Evolutionary conservation across 2,888 invertebrate species (phyloP).

Genomic region (Nomada goodeniana): DNA sequence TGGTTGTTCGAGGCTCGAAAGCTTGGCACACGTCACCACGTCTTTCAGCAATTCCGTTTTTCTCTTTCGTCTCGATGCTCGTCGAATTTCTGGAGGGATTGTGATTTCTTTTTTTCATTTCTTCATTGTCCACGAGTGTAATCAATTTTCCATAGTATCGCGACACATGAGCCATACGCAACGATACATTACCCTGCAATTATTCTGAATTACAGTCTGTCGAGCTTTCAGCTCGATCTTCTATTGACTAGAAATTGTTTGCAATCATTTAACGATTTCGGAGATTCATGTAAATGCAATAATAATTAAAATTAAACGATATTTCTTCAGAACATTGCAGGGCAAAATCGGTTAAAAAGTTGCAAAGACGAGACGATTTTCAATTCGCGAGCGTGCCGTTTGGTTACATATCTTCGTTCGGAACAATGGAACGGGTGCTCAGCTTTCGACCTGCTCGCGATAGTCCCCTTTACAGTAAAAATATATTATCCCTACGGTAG

Average conservation of each 20-base stretch:
- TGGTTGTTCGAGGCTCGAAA: constrained; percentile 74
- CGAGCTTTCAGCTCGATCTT: not conserved
- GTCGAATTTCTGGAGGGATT: constrained; percentile 28
- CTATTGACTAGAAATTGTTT: constrained; percentile 5
- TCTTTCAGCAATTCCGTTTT: constrained; percentile 32
- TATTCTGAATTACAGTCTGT: not conserved
- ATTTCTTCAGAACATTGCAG: not conserved
- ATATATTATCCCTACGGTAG: constrained; percentile 79
- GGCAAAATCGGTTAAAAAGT: not conserved
- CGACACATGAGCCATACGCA: not conserved
- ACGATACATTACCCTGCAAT: not conserved
- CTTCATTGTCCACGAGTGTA: not conserved
- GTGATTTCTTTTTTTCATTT: not conserved
- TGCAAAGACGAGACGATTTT: not conserved
- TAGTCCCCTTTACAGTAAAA: constrained; percentile 76
- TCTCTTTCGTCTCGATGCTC: not conserved
- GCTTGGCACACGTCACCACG: constrained; percentile 58
- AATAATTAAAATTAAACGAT: too few relatives aligned
- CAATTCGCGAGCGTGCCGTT: not conserved
- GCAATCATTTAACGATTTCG: not conserved
- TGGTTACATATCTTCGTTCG: not conserved
- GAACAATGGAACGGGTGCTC: constrained; percentile 23
- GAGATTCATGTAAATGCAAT: too few relatives aligned
- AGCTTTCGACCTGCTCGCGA: constrained; percentile 33
- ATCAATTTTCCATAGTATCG: not conserved